Conservation (phyloP, 2,888 invertebrate genomes). For the Osedax frankpressi region DNA sequence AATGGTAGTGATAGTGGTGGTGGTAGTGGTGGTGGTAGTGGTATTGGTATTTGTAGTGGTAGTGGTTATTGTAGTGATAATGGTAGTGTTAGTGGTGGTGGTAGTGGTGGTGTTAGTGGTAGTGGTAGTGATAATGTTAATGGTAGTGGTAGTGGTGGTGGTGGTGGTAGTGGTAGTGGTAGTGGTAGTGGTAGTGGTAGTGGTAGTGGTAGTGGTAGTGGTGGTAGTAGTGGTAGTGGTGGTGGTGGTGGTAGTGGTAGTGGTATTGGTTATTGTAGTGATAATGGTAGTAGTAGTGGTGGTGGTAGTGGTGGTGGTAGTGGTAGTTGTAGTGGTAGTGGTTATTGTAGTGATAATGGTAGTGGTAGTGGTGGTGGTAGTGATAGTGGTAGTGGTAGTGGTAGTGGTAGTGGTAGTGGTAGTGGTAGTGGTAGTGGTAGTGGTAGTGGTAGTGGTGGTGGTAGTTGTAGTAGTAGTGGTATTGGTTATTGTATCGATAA, state of each 20-base stretch:
- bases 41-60: slow-evolving; percentile 17
- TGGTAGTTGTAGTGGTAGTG: not conserved
- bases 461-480: not conserved
- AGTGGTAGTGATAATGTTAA: not conserved
- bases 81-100: not conserved
- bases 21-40: slow-evolving; percentile 16
- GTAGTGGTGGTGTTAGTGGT: not conserved
- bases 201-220: not conserved
- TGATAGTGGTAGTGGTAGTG: not conserved
- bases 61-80: not conserved
- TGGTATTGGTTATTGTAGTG: not conserved
- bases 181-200: not conserved
- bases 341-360: not conserved
- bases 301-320: not conserved
- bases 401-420: not conserved
- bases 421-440: not conserved
- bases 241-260: not conserved
- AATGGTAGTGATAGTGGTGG: slow-evolving; percentile 16
- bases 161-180: not conserved
- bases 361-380: not conserved
- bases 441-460: not conserved
- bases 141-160: not conserved
- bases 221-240: not conserved
- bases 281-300: not conserved
- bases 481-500: not conserved